These are phyloP conservation scores for Protosalanx chinensis DNA, from an alignment of 2,797 vertebrate genomes.

Conservation along the genomic window DNA sequence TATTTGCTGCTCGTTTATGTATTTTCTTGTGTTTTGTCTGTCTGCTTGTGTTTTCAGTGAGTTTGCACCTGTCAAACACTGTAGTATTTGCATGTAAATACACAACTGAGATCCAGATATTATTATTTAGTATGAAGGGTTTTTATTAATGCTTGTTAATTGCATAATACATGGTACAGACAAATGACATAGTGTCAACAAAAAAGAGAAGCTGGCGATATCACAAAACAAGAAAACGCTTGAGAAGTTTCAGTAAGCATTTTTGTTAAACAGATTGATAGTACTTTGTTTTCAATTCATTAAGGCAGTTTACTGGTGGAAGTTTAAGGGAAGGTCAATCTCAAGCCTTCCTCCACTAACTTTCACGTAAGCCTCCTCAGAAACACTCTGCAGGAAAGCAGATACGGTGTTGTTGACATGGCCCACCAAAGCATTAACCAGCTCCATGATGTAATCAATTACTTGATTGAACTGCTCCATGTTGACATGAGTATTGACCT, in stretches of 20 bases:
- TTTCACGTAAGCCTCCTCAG: slow-evolving; percentile 60
- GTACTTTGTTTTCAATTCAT: slow-evolving; percentile 42
- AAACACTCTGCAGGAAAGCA: slow-evolving; percentile 60
- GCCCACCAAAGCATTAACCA: slow-evolving; percentile 47
- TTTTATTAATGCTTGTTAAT: slow-evolving; percentile 31
- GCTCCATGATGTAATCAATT: slow-evolving; percentile 34
- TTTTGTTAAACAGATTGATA: slow-evolving; percentile 9
- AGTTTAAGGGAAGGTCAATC: slow-evolving; percentile 73
- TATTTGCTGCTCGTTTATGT: no score
- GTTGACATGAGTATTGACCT: slow-evolving; percentile 52
- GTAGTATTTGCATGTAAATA: no score
- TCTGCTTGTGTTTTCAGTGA: no score
- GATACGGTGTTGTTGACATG: slow-evolving; percentile 56
- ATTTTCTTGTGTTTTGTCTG: no score
- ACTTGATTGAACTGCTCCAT: slow-evolving; percentile 14
- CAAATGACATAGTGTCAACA: slow-evolving; percentile 33
- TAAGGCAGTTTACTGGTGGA: slow-evolving; percentile 56
- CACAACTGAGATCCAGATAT: no score
- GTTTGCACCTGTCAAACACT: no score
- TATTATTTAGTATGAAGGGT: slow-evolving; percentile 6
- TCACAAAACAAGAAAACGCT: slow-evolving; percentile 37
- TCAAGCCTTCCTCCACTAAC: slow-evolving; percentile 73
- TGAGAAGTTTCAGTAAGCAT: slow-evolving; percentile 27
- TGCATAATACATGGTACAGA: slow-evolving; percentile 6
- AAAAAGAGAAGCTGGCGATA: slow-evolving; percentile 38